A percentile compares a stretch with the other conserved stretches of the same genome.
Conservation (phyloP, 2,113 vertebrate genomes). For the Ibidorhyncha struthersii region DNA sequence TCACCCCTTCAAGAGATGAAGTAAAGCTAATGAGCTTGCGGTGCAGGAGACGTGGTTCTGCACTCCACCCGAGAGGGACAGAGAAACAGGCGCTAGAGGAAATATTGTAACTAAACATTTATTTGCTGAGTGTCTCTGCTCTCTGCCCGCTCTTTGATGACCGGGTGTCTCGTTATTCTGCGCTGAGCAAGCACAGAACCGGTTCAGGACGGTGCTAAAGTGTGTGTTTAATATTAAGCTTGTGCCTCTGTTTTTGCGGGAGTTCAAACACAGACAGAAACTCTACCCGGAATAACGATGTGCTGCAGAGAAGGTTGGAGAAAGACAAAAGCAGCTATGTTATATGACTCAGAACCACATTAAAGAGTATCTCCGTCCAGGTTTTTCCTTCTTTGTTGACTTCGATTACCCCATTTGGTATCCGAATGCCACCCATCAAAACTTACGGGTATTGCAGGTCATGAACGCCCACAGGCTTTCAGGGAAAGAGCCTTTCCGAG, state of each 20-base stretch:
- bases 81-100: neutral
- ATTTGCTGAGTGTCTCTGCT: neutral
- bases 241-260: neutral
- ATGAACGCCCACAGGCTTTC: accelerated
- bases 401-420: neutral
- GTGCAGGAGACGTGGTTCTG: neutral
- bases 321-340: neutral
- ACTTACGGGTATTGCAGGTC: neutral
- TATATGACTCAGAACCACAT: neutral
- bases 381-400: neutral
- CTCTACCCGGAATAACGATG: accelerated
- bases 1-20: neutral
- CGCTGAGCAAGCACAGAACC: neutral
- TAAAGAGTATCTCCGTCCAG: neutral
- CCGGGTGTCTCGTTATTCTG: accelerated
- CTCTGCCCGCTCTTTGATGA: neutral
- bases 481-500: neutral
- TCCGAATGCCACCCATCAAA: neutral
- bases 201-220: neutral
- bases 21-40: neutral
- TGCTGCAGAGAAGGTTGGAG: neutral
- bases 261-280: neutral
- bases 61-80: neutral
- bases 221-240: neutral
- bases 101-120: neutral